Base-by-base conservation (phyloP, 1,140 invertebrate species). In the Sinella curviseta region DNA sequence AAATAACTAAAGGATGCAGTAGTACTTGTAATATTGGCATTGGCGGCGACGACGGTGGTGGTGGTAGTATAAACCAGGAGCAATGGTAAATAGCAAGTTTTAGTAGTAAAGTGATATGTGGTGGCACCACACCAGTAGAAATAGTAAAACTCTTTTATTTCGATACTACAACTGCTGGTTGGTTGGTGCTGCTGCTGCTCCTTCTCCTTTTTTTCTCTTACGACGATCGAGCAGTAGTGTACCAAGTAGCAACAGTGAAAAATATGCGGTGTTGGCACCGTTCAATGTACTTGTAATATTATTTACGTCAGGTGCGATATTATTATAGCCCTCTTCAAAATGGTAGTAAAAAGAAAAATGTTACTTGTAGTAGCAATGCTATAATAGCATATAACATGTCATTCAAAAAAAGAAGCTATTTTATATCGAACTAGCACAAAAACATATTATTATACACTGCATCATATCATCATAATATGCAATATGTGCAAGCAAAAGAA, bases 221-320 rank as follows among this genome's bases (percentile, higher is more conserved):
- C n/a, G n/a, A n/a, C n/a, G n/a, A n/a, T n/a, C 20, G 39, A 48
- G 39, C 39, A 8, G 39, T 12, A 48, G n/a, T 12, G 20, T 48
- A 20, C 20, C 8, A 48, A 48, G 20, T 48, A 20, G 39, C 39
- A 48, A 12, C 39, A 12, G 8, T 12, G 20, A 70, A 24, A 70
- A 70, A 33, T 70, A 70, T 70, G 65, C 31, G 12, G 65, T 70
- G 65, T 70, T 70, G 65, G 65, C 65, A 70, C 26, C 26, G 31
- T 26, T 70, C 65, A 70, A 33, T 70, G 65, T 33, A 31, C 65
- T 70, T 70, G 28, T 31, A 70, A 70, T 33, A 70, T 70, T 70
- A 70, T 70, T 70, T 70, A 70, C 65, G 31, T 70, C 65, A 70
- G 65, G 65, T 70, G 30, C 57, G 30, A 70, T 8, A n/a, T 12